A percentile compares a stretch with the other conserved stretches of the same genome.
These are phyloP conservation scores for Dioctria linearis DNA, from an alignment of 2,888 invertebrate species.

Conservation along the genomic window DNA sequence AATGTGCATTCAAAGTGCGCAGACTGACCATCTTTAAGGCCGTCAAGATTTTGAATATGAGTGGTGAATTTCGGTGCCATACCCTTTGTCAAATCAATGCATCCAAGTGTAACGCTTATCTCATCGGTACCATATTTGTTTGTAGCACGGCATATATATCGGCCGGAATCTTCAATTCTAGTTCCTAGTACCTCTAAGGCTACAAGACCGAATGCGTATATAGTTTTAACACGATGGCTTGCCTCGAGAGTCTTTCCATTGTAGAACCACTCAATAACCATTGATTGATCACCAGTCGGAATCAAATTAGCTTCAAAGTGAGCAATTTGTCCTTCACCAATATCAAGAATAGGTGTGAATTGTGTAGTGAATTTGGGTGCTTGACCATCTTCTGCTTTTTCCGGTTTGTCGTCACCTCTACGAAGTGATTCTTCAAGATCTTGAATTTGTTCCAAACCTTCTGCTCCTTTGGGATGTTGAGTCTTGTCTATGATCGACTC, in stretches of 20 bases:
- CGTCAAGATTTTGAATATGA: slow-evolving; percentile 86
- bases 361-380: slow-evolving; percentile 91
- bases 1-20: slow-evolving; percentile 97
- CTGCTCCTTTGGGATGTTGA: slow-evolving; percentile 95
- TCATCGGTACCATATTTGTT: slow-evolving; percentile 92
- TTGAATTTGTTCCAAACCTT: slow-evolving; percentile 92
- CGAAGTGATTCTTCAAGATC: slow-evolving; percentile 90
- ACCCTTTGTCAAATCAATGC: slow-evolving; percentile 87
- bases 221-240: slow-evolving; percentile 91
- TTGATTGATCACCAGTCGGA: slow-evolving; percentile 93
- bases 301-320: slow-evolving; percentile 97
- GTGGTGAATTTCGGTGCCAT: slow-evolving; percentile 92
- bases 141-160: slow-evolving; percentile 89
- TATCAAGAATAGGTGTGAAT: slow-evolving; percentile 84
- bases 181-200: slow-evolving; percentile 96
- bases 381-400: slow-evolving; percentile 84
- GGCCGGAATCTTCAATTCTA: slow-evolving; percentile 92
- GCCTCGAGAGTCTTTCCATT: slow-evolving; percentile 91
- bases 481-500: slow-evolving; percentile 88
- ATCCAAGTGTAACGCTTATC: slow-evolving; percentile 86
- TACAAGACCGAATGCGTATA: slow-evolving; percentile 98
- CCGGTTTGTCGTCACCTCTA: slow-evolving; percentile 78
- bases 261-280: slow-evolving; percentile 97
- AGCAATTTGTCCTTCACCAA: slow-evolving; percentile 96
- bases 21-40: slow-evolving; percentile 92